These are phyloP conservation scores for Bujurquina vittata DNA, from an alignment of 2,113 vertebrate genomes.

Conservation along the genomic window DNA sequence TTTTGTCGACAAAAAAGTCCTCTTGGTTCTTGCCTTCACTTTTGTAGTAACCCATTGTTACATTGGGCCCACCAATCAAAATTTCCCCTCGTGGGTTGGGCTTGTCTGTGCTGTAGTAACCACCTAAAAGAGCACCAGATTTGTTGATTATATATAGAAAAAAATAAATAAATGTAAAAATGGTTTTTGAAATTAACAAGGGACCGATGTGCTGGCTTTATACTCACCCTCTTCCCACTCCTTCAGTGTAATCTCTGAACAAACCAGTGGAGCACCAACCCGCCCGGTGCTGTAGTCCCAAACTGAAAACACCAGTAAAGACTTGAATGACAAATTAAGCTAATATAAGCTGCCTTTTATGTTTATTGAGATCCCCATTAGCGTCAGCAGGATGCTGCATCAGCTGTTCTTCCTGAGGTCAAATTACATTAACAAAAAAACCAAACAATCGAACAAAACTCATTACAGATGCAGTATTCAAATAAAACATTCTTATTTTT, in stretches of 20 bases:
- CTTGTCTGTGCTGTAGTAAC: conserved; percentile 92
- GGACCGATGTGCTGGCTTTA: neutral
- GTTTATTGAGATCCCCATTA: no score
- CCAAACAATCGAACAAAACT: no score
- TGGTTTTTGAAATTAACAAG: neutral
- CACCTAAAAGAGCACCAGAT: conserved; percentile 77
- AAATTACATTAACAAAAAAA: no score
- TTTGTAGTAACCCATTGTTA: conserved; percentile 96
- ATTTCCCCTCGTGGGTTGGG: conserved; percentile 95
- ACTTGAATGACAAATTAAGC: neutral
- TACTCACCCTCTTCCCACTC: conserved; percentile 96
- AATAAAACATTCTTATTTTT: no score
- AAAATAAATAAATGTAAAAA: no score
- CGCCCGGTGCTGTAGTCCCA: conserved; percentile 95
- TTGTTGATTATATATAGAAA: neutral
- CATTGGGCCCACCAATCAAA: conserved; percentile 93
- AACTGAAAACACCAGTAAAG: conserved; percentile 74
- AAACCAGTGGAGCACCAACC: conserved; percentile 95
- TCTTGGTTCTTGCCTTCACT: conserved; percentile 84
- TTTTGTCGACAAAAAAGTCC: conserved; percentile 90
- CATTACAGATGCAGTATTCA: no score
- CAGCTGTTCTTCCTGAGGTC: no score
- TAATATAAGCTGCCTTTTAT: neutral
- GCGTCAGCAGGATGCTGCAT: no score
- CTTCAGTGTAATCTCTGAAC: conserved; percentile 91